Conservation (phyloP, 2,113 vertebrate species). For the Ptilonorhynchus violaceus region DNA sequence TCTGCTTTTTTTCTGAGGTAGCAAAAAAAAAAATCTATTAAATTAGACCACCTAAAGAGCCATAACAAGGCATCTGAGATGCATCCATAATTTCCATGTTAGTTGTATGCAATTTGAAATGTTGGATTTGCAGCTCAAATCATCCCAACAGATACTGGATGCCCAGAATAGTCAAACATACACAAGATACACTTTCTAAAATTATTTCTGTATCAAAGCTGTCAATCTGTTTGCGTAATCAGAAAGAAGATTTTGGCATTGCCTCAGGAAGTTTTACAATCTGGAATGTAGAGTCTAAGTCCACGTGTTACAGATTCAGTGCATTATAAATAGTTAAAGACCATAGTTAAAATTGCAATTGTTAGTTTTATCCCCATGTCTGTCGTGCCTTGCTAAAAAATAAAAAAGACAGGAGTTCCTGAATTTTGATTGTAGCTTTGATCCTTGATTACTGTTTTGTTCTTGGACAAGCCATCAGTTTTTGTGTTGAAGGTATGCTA, state of each 20-base stretch:
- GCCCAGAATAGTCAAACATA: background rate
- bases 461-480: background rate
- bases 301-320: background rate
- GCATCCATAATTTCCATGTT: slow-evolving; percentile 14
- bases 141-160: background rate
- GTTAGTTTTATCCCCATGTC: background rate
- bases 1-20: background rate
- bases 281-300: background rate
- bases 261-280: background rate
- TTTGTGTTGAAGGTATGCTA: background rate
- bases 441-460: background rate
- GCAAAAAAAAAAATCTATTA: slow-evolving; percentile 14
- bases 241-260: background rate
- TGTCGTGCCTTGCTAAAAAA: background rate
- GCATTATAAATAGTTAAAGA: background rate
- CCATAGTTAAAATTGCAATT: background rate
- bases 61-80: background rate
- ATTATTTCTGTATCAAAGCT: background rate
- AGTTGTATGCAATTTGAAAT: slow-evolving; percentile 1
- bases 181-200: background rate
- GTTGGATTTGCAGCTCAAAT: background rate
- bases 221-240: background rate
- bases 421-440: background rate
- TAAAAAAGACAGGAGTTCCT: background rate
- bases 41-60: background rate